phyloP scores from a whole-genome alignment of 2,797 vertebrate species.

The Xyrichtys novacula region DNA sequence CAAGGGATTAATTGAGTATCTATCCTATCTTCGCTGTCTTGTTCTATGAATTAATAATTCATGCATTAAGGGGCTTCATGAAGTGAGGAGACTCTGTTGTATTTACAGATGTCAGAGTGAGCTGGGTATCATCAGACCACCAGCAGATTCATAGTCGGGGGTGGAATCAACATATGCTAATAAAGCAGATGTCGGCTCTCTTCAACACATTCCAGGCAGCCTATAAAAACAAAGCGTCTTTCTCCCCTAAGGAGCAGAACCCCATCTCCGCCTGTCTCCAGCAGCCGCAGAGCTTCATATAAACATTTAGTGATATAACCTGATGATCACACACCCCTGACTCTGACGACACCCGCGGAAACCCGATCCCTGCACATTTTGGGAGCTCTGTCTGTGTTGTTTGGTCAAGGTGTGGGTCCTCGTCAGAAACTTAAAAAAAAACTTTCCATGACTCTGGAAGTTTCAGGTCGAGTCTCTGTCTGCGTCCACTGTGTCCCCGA shows the following conservation, averaged over 20 bases:
- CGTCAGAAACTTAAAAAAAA: slow-evolving; percentile 51
- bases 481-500: slow-evolving; percentile 68
- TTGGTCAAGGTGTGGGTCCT: slow-evolving; percentile 74
- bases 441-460: slow-evolving; percentile 77
- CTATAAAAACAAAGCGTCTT: slow-evolving; percentile 84
- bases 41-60: too few species aligned
- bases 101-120: slow-evolving; percentile 20
- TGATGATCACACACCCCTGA: slow-evolving; percentile 31
- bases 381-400: slow-evolving; percentile 51
- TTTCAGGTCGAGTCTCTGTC: slow-evolving; percentile 53
- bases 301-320: slow-evolving; percentile 62
- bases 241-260: slow-evolving; percentile 66
- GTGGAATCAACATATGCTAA: slow-evolving; percentile 84
- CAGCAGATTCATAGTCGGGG: slow-evolving; percentile 80
- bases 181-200: slow-evolving; percentile 85
- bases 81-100: too few species aligned
- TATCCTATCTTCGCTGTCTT: too few species aligned
- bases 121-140: slow-evolving; percentile 86
- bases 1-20: too few species aligned
- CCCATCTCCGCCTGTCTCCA: slow-evolving; percentile 62
- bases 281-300: slow-evolving; percentile 62
- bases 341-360: slow-evolving; percentile 42
- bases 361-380: slow-evolving; percentile 59
- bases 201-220: slow-evolving; percentile 83
- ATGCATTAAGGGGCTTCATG: too few species aligned